phyloP scores from a whole-genome alignment of 2,797 vertebrate genomes.

The Ceryle rudis region DNA sequence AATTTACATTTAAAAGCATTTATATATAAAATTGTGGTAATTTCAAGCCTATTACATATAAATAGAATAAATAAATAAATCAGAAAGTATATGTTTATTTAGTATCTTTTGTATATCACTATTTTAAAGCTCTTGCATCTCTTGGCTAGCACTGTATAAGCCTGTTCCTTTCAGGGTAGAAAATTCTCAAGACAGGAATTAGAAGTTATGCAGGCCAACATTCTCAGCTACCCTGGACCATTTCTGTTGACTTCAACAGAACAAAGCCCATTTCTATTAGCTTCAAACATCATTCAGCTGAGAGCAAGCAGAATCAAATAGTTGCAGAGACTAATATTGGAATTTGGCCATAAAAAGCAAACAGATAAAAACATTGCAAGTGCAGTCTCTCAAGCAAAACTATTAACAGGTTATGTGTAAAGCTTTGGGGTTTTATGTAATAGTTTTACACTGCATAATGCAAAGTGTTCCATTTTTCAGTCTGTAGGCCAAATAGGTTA shows the following conservation, averaged over 20 bases:
- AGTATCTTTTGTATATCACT: neutral
- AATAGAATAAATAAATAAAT: neutral
- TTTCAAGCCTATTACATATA: neutral
- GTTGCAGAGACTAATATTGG: rapidly evolving
- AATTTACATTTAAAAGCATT: constrained; percentile 21
- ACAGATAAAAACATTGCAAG: neutral
- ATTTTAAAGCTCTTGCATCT: neutral
- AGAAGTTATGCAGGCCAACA: neutral
- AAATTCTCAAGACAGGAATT: neutral
- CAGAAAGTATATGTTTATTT: neutral
- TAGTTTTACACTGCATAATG: neutral
- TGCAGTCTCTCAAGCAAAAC: neutral
- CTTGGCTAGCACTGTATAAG: neutral
- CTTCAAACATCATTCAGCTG: neutral
- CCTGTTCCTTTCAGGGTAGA: neutral
- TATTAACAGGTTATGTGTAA: neutral
- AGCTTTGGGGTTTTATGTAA: neutral
- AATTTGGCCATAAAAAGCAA: neutral
- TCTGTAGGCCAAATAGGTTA: neutral
- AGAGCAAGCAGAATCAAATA: neutral
- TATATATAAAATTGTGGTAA: neutral
- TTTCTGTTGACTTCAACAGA: neutral
- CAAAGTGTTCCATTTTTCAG: neutral
- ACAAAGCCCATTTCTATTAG: neutral
- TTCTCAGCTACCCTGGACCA: neutral